Conservation (phyloP, 2,888 invertebrate species). For the Gerosis bhagava region DNA sequence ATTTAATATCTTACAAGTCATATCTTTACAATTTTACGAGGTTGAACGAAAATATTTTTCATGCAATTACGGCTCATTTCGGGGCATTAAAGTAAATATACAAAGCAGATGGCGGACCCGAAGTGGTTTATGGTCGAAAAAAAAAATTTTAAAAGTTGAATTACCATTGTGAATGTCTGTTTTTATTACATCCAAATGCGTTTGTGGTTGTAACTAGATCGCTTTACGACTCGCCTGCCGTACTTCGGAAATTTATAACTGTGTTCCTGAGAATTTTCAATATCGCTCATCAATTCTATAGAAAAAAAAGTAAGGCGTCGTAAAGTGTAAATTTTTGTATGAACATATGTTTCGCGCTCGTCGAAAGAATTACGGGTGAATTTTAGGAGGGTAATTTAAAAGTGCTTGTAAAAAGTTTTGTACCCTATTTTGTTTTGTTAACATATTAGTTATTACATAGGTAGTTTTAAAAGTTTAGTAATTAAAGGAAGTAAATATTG, state of each 20-base stretch:
- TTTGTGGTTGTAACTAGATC: slow-evolving; percentile 64
- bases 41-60: slow-evolving; percentile 27
- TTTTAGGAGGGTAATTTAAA: too few relatives aligned
- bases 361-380: too few relatives aligned
- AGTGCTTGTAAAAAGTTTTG: too few relatives aligned
- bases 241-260: slow-evolving; percentile 50
- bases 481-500: too few relatives aligned
- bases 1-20: not conserved
- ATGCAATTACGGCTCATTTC: slow-evolving; percentile 16
- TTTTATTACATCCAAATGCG: slow-evolving; percentile 67
- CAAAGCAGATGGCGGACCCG: slow-evolving; percentile 39
- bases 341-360: slow-evolving; percentile 19
- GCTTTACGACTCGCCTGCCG: slow-evolving; percentile 55
- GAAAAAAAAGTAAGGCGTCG: too few relatives aligned
- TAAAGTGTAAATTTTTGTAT: slow-evolving; percentile 6
- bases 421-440: too few relatives aligned
- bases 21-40: slow-evolving; percentile 10
- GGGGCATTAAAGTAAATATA: slow-evolving; percentile 38
- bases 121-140: slow-evolving; percentile 37
- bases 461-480: too few relatives aligned
- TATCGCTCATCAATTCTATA: slow-evolving; percentile 30
- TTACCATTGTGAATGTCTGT: slow-evolving; percentile 59
- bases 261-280: slow-evolving; percentile 36
- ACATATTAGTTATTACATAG: too few relatives aligned
- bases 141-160: slow-evolving; percentile 58